Conservation (phyloP, 2,888 invertebrate genomes). For the Drosophila lutescens region DNA sequence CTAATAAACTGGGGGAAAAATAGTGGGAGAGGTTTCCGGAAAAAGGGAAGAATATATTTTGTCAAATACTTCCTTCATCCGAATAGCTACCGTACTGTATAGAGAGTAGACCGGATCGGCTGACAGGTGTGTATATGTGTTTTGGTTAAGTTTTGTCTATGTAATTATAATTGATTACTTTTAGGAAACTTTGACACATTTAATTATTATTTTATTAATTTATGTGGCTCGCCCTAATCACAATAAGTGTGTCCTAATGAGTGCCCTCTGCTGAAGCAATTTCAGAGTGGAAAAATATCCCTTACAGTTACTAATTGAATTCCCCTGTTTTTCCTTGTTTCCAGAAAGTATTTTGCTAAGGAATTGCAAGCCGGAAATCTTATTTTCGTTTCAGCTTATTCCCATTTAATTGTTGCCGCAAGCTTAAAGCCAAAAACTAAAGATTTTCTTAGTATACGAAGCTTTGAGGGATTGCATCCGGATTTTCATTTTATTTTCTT, state of each 20-base stretch:
- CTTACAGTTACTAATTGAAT: conserved; percentile 47
- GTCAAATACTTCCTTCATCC: neutral
- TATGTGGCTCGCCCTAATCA: conserved; percentile 46
- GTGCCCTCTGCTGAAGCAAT: conserved; percentile 16
- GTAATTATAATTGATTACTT: conserved; percentile 78
- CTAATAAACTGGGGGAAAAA: too few relatives aligned
- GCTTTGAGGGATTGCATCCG: conserved; percentile 48
- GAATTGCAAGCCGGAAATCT: conserved; percentile 14
- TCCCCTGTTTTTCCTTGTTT: neutral
- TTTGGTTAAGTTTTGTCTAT: conserved; percentile 33
- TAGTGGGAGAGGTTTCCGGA: neutral
- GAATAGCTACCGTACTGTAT: conserved; percentile 26
- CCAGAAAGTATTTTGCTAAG: conserved; percentile 11
- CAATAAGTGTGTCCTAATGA: conserved; percentile 38
- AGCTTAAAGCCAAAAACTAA: conserved; percentile 53
- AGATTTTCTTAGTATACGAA: conserved; percentile 42
- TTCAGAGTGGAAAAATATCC: conserved; percentile 20
- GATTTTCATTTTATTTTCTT: conserved; percentile 74
- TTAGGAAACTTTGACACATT: conserved; percentile 77
- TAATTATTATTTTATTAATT: conserved; percentile 80
- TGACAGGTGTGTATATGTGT: conserved; percentile 5
- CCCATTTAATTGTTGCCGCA: conserved; percentile 73
- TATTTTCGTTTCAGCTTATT: conserved; percentile 33
- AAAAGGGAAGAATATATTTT: neutral
- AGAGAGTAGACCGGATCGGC: neutral